Evolutionary conservation across 2,888 invertebrate genomes (phyloP), one percentile per base, ranked within the genome.

Genomic region (Drosophila cyrtoloma): DNA sequence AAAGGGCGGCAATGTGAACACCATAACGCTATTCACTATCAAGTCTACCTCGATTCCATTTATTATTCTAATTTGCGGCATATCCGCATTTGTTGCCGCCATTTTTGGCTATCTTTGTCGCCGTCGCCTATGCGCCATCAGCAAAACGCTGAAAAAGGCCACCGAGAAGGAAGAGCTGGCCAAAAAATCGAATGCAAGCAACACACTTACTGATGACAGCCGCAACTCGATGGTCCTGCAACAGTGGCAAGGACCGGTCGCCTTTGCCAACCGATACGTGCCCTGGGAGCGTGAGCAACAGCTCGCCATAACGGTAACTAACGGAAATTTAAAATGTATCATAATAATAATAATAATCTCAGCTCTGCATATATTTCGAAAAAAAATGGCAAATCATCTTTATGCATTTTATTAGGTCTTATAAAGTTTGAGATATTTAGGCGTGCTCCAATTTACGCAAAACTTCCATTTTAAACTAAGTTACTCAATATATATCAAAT

Each of bases 241-340:
- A 92, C 95, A 96, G 91, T 97, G 97, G 97, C 95, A 96, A 75
- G 96, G 97, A 22, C 97, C 97, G 16, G 95, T 96, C 79, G 97
- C 97, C 12, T 96, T 96, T 92, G 96, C 95, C 90, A 97, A 97
- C 94, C 95, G 97, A 79, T 97, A 97, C 93, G 97, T 97, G 86
- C 95, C 96, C 28, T 97, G 97, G 97, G 96, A 96, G 71, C 94
- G 95, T 50, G 96, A 96, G 64, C 93, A 94, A 63, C 94, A 94
- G 79, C 92, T 77, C 56, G 74, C 62, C 26, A 82, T 73, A 39
- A 71, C 81, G 85, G 90, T 91, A 65, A 89, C 16, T 35, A 26
- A 26, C 32, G 26, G 16, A 47, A 35, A 22, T 55, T 26, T 14
- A 32, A 28, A 19, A 51, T 5, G 1, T 30, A 30, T 30, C 1